A percentile compares a stretch with the other conserved stretches of the same genome.
Conservation (phyloP, 53 echinoderm and acorn worm species). For the Apostichopus leukothele region DNA sequence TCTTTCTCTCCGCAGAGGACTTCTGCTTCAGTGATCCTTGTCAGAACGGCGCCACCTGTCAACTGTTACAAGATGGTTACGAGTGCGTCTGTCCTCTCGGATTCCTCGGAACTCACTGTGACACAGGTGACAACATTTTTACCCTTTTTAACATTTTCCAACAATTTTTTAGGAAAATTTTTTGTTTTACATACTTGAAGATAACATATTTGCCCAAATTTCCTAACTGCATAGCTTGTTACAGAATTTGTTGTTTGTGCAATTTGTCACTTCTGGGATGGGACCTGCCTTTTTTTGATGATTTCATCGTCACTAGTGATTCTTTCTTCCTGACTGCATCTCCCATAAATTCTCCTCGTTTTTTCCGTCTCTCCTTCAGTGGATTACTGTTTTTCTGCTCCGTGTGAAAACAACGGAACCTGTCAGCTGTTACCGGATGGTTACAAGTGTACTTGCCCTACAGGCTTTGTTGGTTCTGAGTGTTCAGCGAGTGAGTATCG, state of each 20-base stretch:
- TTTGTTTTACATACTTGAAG: too few relatives aligned
- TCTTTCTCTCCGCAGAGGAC: constrained; percentile 43
- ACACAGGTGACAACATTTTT: constrained; percentile 48
- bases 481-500: constrained; percentile 77
- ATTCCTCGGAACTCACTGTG: constrained; percentile 57
- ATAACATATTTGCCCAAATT: too few relatives aligned
- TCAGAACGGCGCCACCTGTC: constrained; percentile 58
- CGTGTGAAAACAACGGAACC: constrained; percentile 72
- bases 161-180: too few relatives aligned
- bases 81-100: constrained; percentile 58
- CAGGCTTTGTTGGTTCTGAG: constrained; percentile 64
- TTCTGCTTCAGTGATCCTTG: constrained; percentile 70
- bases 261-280: too few relatives aligned
- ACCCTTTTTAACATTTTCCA: not conserved
- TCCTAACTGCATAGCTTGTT: too few relatives aligned
- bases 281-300: not conserved
- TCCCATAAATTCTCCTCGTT: not conserved
- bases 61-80: constrained; percentile 46
- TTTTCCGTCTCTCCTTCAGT: constrained; percentile 43
- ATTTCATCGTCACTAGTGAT: not conserved
- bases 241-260: too few relatives aligned
- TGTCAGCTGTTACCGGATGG: constrained; percentile 65
- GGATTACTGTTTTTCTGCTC: constrained; percentile 64
- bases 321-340: not conserved
- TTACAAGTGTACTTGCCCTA: constrained; percentile 65